These are phyloP conservation scores for Muscicapa comitata DNA, from an alignment of 2,797 vertebrate genomes.

Conservation along the genomic window DNA sequence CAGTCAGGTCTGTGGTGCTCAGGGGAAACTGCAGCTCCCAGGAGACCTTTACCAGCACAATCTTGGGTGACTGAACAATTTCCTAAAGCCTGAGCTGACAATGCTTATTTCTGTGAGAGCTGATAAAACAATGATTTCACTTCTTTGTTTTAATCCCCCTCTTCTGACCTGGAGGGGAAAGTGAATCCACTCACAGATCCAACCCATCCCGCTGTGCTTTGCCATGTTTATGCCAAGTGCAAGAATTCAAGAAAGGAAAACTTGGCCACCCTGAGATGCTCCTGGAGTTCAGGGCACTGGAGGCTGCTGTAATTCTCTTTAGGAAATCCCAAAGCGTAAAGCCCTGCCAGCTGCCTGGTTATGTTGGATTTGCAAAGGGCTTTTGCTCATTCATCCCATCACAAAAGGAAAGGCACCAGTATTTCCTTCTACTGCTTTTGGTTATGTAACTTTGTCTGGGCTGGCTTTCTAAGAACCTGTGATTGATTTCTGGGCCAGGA, in stretches of 20 bases:
- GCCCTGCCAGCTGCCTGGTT: neutral
- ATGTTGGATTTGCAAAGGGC: neutral
- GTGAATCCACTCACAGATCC: neutral
- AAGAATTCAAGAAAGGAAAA: neutral
- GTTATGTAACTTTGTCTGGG: neutral
- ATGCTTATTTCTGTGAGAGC: neutral
- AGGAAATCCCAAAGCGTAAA: neutral
- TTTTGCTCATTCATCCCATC: neutral
- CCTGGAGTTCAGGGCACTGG: neutral
- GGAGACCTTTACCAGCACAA: neutral
- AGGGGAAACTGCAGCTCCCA: neutral
- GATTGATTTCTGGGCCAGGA: neutral
- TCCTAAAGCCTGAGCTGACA: neutral
- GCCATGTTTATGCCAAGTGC: neutral
- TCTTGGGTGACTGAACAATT: neutral
- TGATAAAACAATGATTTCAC: neutral
- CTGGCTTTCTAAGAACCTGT: neutral
- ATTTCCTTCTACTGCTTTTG: neutral
- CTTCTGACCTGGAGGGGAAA: neutral
- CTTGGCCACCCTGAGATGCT: neutral
- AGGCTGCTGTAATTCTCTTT: neutral
- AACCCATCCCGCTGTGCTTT: neutral
- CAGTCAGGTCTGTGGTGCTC: neutral
- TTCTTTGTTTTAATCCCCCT: neutral
- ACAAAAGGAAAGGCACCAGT: neutral